Evolutionary conservation across 2,888 invertebrate species (phyloP).

Genomic region (Miltochrista miniata): DNA sequence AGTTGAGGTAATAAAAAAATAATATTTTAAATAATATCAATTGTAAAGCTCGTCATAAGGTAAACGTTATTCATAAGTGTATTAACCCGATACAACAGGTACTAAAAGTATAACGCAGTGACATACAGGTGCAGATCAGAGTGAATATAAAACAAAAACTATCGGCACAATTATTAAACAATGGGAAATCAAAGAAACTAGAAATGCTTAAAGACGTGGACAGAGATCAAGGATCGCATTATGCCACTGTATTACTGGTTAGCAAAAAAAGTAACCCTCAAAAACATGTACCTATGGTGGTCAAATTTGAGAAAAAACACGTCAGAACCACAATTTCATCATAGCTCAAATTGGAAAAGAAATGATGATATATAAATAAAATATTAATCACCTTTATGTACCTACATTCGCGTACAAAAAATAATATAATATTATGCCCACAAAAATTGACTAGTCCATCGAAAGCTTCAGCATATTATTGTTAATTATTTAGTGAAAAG

Average conservation of each 20-base stretch:
- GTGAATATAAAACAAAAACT: too few relatives aligned
- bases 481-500: conserved; percentile 41
- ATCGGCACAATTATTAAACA: too few relatives aligned
- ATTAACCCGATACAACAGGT: neutral
- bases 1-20: conserved; percentile 25
- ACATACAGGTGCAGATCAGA: too few relatives aligned
- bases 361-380: conserved; percentile 17
- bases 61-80: neutral
- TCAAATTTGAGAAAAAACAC: conserved; percentile 17
- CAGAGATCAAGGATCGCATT: too few relatives aligned
- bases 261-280: conserved; percentile 12
- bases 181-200: too few relatives aligned
- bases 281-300: conserved; percentile 14
- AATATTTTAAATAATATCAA: conserved; percentile 13
- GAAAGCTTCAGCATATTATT: conserved; percentile 32
- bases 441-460: conserved; percentile 20
- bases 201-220: too few relatives aligned
- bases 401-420: conserved; percentile 18
- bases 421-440: conserved; percentile 28
- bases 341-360: conserved; percentile 19
- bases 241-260: too few relatives aligned
- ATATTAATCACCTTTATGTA: conserved; percentile 25
- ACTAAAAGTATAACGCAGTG: too few relatives aligned
- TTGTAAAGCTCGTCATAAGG: neutral
- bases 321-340: conserved; percentile 44